phyloP scores from a whole-genome alignment of 2,797 vertebrate genomes.

The Phylloscopus collybita region DNA sequence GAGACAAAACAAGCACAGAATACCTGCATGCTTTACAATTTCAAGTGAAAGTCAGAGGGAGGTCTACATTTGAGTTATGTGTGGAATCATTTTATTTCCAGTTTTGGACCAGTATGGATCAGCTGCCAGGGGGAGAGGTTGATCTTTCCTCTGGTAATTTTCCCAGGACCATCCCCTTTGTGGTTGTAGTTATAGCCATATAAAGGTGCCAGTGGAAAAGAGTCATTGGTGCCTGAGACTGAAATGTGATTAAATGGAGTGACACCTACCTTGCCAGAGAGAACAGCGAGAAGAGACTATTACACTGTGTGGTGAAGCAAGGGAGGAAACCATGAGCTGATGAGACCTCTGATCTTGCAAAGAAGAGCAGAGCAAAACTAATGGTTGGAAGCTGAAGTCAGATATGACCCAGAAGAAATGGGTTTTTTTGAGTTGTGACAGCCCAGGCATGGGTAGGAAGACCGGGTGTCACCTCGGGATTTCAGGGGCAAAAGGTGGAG shows the following conservation, averaged over 20 bases:
- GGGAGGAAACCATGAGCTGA: not conserved
- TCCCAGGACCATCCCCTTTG: not conserved
- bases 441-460: not conserved
- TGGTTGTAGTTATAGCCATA: not conserved
- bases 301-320: not conserved
- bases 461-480: not conserved
- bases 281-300: not conserved
- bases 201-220: not conserved
- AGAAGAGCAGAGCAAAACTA: not conserved
- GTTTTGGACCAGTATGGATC: not conserved
- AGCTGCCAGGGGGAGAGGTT: not conserved
- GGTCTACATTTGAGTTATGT: not conserved
- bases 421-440: fast-evolving
- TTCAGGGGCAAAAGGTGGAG: not conserved
- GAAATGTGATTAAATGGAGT: not conserved
- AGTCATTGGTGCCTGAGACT: not conserved
- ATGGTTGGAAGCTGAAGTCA: not conserved
- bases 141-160: not conserved
- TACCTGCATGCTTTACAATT: not conserved
- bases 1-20: not conserved
- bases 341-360: not conserved
- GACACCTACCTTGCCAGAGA: not conserved
- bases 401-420: not conserved
- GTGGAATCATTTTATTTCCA: not conserved
- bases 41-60: not conserved